These are phyloP conservation scores for Leucosticte australis DNA, from an alignment of 2,113 vertebrate species.

Conservation along the genomic window DNA sequence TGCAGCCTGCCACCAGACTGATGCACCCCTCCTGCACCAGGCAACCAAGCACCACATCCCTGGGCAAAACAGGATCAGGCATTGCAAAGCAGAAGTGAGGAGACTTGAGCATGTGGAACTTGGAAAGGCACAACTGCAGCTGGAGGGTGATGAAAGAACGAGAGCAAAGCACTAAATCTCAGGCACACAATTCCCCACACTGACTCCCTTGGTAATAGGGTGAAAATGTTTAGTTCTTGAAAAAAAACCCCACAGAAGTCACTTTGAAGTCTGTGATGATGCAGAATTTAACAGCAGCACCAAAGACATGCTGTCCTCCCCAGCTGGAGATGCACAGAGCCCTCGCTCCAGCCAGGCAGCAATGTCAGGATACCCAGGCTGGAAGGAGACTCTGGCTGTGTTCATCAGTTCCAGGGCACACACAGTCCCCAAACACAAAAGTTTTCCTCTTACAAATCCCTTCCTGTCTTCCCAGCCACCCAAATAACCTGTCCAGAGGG, in stretches of 20 bases:
- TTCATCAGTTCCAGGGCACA: not conserved
- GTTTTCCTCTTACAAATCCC: not conserved
- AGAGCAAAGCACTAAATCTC: not conserved
- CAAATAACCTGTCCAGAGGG: not conserved
- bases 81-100: not conserved
- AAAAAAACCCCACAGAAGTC: not conserved
- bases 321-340: not conserved
- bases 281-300: not conserved
- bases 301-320: not conserved
- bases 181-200: not conserved
- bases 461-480: not conserved
- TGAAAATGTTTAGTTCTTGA: not conserved
- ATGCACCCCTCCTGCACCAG: accelerated
- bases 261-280: not conserved
- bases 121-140: not conserved
- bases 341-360: not conserved
- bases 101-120: accelerated
- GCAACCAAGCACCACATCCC: not conserved
- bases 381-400: not conserved
- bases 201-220: not conserved
- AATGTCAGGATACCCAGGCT: not conserved
- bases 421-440: not conserved
- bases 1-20: not conserved
- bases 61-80: not conserved
- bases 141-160: not conserved